Evolutionary conservation across 1,140 invertebrate species (phyloP), one percentile per base, ranked within the genome.

Genomic region (Drosophila trapezifrons): DNA sequence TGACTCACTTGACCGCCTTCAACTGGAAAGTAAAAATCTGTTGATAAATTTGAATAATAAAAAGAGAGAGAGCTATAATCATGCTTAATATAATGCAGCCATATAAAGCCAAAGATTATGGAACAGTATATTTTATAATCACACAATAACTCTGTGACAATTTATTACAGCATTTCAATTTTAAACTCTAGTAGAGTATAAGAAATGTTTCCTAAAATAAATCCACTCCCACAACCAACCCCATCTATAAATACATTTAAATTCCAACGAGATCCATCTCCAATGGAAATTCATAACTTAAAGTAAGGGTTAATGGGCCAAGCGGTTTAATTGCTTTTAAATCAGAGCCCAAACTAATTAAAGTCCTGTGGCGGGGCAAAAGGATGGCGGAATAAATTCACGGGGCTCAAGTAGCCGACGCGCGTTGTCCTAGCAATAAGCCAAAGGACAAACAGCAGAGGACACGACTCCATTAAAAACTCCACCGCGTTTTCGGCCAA

Each of bases 311-410:
- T 72, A 57, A 72, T 76, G 58, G 49, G 37, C 42, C 75, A 29
- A 43, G 38, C 45, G 35, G 37, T 72, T 80, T 76, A 47, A 76
- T 76, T 67, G 57, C 56, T 43, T 45, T 65, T 60, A 49, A 80
- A 85, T 80, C 60, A 75, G 67, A 35, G 46, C 32, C 76, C 32
- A 78, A 85, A 78, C 83, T 82, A 82, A 85, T 87, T 85, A 87
- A 82, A 82, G 60, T 62, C 55, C 25, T 22, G 46, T 8, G 46
- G 25, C 25, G 52, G 66, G 40, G 18, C 47, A 35, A 45, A 38
- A 45, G n/a, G 55, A 17, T 35, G 22, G 15, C 46, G 62, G 64
- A 78, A 80, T 65, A 78, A 81, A 75, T 81, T 81, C 49, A 58
- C 46, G 40, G 49, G 32, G 54, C 56, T 56, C 60, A 58, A 47